Evolutionary conservation across 2,797 vertebrate genomes (phyloP), one percentile per base, ranked within the genome.

Genomic region (Simalia tracyae): DNA sequence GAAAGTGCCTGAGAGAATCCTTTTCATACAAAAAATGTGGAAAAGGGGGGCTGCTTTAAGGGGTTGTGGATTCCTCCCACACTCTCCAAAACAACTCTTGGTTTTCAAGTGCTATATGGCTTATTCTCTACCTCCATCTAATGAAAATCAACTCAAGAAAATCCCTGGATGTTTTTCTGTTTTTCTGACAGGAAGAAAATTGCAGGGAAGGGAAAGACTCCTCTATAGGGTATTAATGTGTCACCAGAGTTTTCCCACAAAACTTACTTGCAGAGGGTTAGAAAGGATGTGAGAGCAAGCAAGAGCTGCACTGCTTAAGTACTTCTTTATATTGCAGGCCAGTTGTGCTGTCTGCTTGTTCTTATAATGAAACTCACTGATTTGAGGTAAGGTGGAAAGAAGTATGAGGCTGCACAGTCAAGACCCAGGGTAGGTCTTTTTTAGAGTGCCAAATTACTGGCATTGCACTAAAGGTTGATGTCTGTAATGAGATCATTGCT

Each of bases 401-500:
- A 10, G 50, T 28, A 64, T n/a, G 42, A 91, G n/a, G 68, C 76
- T 87, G 28, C 85, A 60, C 66, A 60, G 89, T 36, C 42, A 88
- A 68, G 88, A 28, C 64, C 88, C 56, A 28, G 86, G 84, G 64
- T 89, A 36, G 50, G 31, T 46, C 81, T 89, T 63, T 91, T 91
- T 86, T 59, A 7, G 81, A 59, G 57, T 81, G 76, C 89, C 91
- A 92, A 57, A 91, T 94, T 91, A 81, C 93, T 89, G 89, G 68
- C 85, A 60, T 89, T 91, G 85, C 93, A 36, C 50, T 90, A 86
- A 91, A 87, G 87, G 93, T 87, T 92, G 90, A 54, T 90, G 91
- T 86, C 81, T 93, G 46, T 86, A 91, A 92, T 94, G 93, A 90
- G 89, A 91, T 89, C 91, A 86, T 86, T 88, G 76, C 89, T 88